Percentiles rank a stretch among this genome's conserved stretches.
Conservation (phyloP, 2,888 invertebrate species). For the Eilema griseolum region DNA sequence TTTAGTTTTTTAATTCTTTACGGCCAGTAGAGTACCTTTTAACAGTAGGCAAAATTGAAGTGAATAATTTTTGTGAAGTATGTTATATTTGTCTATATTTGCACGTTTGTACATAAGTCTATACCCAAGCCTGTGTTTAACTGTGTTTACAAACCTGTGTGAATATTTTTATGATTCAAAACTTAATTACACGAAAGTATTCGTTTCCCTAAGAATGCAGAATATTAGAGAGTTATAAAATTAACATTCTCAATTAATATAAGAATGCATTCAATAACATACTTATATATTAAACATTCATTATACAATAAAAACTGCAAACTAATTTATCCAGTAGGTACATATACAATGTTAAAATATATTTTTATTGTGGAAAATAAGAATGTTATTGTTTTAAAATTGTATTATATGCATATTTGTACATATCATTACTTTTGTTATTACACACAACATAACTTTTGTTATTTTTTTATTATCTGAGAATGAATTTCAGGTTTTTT, state of each 20-base stretch:
- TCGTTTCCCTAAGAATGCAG: neutral
- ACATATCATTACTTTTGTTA: neutral
- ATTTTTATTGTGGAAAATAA: neutral
- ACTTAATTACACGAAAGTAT: neutral
- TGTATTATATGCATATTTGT: neutral
- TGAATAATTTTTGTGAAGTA: too few species aligned
- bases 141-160: neutral
- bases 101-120: too few species aligned
- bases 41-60: too few species aligned
- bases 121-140: too few species aligned
- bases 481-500: neutral
- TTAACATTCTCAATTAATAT: neutral
- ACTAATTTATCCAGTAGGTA: neutral
- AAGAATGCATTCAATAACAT: neutral
- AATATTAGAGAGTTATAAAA: neutral
- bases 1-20: too few species aligned
- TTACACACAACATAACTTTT: neutral
- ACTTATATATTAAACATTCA: neutral
- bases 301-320: neutral
- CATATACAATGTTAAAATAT: too few species aligned
- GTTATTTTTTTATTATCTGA: neutral
- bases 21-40: too few species aligned
- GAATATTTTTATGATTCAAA: neutral
- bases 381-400: neutral
- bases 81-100: too few species aligned